phyloP scores from a whole-genome alignment of 1,140 invertebrate species.

The Eumaeus atala region DNA sequence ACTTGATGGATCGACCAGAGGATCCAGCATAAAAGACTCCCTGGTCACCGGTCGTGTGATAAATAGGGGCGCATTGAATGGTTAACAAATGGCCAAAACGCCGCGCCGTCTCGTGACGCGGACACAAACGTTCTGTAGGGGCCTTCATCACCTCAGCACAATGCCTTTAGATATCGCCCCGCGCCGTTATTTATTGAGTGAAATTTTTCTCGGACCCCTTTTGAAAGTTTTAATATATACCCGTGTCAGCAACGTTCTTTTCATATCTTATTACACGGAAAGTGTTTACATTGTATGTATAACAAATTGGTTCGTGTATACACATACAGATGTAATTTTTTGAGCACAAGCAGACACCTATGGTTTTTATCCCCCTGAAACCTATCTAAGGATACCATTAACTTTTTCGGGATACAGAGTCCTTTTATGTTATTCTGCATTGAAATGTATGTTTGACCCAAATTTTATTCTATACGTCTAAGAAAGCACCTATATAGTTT shows the following conservation, averaged over 20 bases:
- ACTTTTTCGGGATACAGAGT: too few species aligned
- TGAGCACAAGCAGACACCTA: too few species aligned
- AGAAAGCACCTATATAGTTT: too few species aligned
- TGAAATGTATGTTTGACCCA: too few species aligned
- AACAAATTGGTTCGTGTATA: background rate
- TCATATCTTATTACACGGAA: constrained; percentile 3
- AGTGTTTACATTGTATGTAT: background rate
- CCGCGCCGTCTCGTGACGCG: constrained; percentile 24
- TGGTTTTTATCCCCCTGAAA: too few species aligned
- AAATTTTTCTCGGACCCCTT: constrained; percentile 26
- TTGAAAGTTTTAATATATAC: constrained; percentile 11
- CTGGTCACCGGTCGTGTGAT: constrained; percentile 47
- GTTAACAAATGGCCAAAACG: constrained; percentile 53
- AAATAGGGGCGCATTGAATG: constrained; percentile 52
- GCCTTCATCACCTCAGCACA: constrained; percentile 43
- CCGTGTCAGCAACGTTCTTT: background rate
- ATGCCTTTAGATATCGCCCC: constrained; percentile 39
- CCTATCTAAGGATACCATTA: too few species aligned
- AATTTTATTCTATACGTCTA: too few species aligned
- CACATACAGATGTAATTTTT: too few species aligned
- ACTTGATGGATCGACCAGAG: constrained; percentile 37
- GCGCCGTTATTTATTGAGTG: constrained; percentile 28
- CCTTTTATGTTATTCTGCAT: too few species aligned
- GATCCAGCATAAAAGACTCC: constrained; percentile 40
- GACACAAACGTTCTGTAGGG: constrained; percentile 39